phyloP scores from a whole-genome alignment of 2,113 vertebrate species.

The Mormyrus lacerda region DNA sequence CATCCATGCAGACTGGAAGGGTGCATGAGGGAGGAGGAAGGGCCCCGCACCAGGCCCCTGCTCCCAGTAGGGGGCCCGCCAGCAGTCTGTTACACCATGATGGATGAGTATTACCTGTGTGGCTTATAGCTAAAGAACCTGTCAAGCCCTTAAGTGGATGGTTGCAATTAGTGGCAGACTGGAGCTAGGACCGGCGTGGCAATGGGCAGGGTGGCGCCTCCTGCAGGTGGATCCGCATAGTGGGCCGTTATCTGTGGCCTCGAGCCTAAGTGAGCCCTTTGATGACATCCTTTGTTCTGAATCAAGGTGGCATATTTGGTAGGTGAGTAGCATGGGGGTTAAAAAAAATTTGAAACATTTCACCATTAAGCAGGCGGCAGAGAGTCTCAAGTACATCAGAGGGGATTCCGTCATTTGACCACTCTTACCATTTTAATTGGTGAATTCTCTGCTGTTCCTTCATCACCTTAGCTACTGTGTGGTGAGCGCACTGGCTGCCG shows the following conservation, averaged over 20 bases:
- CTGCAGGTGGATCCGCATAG: not conserved
- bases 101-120: constrained; percentile 69
- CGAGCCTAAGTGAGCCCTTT: not conserved
- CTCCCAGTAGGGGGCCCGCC: constrained; percentile 41
- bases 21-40: not conserved
- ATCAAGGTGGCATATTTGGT: not conserved
- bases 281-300: not conserved
- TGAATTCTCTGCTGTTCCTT: too few relatives aligned
- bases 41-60: not conserved
- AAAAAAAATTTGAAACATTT: not conserved
- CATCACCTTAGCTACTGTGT: too few relatives aligned
- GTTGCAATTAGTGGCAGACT: constrained; percentile 74
- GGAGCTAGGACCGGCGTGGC: constrained; percentile 77
- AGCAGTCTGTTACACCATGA: constrained; percentile 80
- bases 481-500: too few relatives aligned
- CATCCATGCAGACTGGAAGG: not conserved
- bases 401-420: not conserved
- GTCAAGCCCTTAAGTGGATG: constrained; percentile 83
- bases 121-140: constrained; percentile 68
- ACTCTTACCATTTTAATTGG: not conserved
- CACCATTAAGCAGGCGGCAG: not conserved
- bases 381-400: not conserved
- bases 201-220: constrained; percentile 64
- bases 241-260: not conserved
- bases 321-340: not conserved